Percentiles rank a stretch among this genome's conserved stretches.
These are phyloP conservation scores for Bryconaethiops microstoma DNA, from an alignment of 2,797 vertebrate species.

Conservation along the genomic window DNA sequence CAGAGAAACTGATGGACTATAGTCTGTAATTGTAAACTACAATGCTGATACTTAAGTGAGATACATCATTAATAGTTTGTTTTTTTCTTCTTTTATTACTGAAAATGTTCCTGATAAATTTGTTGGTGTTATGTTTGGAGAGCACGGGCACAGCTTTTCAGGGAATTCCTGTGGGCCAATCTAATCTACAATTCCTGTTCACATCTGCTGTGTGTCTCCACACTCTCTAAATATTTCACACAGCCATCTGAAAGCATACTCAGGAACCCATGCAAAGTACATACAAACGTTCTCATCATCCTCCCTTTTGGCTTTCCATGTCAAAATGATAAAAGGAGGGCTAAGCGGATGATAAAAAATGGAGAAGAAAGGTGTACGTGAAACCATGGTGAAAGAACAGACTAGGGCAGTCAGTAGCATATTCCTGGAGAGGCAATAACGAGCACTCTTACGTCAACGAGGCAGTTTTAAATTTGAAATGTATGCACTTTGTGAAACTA, in stretches of 20 bases:
- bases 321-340: slow-evolving; percentile 15
- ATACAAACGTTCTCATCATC: slow-evolving; percentile 16
- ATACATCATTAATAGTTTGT: neutral
- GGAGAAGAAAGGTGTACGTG: slow-evolving; percentile 6
- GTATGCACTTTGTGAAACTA: neutral
- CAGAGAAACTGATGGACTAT: too few species aligned
- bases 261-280: slow-evolving; percentile 1
- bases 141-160: slow-evolving; percentile 28
- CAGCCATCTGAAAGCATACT: slow-evolving; percentile 50
- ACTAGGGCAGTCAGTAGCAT: neutral
- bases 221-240: slow-evolving; percentile 81
- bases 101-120: neutral
- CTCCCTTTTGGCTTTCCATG: slow-evolving; percentile 20
- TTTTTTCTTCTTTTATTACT: neutral
- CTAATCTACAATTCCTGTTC: slow-evolving; percentile 67
- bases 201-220: slow-evolving; percentile 49
- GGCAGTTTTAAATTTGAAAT: neutral
- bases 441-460: neutral
- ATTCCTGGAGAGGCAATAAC: neutral
- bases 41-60: neutral
- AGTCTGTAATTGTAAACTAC: too few species aligned
- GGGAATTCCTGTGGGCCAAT: slow-evolving; percentile 22
- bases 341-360: slow-evolving; percentile 28
- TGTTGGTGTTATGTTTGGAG: neutral
- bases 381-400: slow-evolving; percentile 1